Percentiles rank a stretch among this genome's conserved stretches.
Evolutionary conservation across 2,797 vertebrate genomes (phyloP).

Genomic region (Tachyglossus aculeatus): DNA sequence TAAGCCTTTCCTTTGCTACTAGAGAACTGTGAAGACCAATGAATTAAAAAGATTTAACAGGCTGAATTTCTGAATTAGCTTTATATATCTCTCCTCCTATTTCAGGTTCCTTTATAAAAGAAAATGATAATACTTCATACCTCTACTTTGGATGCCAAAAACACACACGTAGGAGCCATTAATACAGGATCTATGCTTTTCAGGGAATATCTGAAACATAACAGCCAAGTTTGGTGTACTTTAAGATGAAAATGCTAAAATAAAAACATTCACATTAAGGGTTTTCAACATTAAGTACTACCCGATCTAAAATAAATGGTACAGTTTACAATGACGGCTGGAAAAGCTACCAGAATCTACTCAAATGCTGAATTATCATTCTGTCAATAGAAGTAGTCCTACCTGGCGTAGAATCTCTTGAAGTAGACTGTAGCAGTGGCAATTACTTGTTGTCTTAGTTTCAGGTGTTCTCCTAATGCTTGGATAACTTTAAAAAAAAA

Average conservation of each 20-base stretch:
- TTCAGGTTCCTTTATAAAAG: conserved; percentile 36
- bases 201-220: conserved; percentile 90
- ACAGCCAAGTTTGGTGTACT: conserved; percentile 67
- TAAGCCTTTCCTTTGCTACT: conserved; percentile 12
- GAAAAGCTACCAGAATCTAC: conserved; percentile 61
- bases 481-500: conserved; percentile 88
- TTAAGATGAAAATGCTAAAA: conserved; percentile 37
- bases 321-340: conserved; percentile 57
- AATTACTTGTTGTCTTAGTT: conserved; percentile 98
- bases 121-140: conserved; percentile 78
- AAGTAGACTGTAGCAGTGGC: conserved; percentile 99
- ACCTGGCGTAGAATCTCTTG: conserved; percentile 99
- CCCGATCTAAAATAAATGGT: conserved; percentile 56
- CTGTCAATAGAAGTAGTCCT: conserved; percentile 65
- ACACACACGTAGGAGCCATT: conserved; percentile 99
- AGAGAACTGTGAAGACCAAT: not conserved
- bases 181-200: conserved; percentile 99
- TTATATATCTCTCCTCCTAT: too few relatives aligned
- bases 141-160: conserved; percentile 99
- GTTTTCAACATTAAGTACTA: conserved; percentile 32
- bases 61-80: not conserved
- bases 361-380: conserved; percentile 54
- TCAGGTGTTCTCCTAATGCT: conserved; percentile 97
- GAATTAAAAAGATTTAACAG: not conserved
- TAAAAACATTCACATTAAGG: conserved; percentile 59